Base-by-base conservation (phyloP, 2,113 vertebrate genomes). In the Phaetusa simplex region DNA sequence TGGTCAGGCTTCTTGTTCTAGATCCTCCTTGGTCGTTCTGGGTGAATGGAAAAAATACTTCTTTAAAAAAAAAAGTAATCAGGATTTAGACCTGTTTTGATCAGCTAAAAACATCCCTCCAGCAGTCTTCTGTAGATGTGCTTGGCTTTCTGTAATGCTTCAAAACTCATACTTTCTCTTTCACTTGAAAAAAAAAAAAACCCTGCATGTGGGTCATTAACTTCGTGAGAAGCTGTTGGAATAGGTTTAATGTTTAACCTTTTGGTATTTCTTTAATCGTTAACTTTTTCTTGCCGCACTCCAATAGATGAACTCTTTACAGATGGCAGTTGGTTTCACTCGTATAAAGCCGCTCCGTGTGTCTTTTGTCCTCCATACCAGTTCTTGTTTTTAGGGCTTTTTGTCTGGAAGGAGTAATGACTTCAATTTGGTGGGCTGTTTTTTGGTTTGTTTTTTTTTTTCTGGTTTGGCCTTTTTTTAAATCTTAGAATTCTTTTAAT, bases 171-270 rank as follows among this genome's bases (percentile, higher is more conserved):
- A 5, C 24, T 70, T 86, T 80, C 42, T 80, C 49, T 94, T 95
- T 83, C 34, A 15, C 61, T 85, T 56, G 62, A 27, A 56, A 86
- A 71, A 40, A 62, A 88, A 58, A 86, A 71, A 40, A 62, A 88
- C 52, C 2, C 23, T 3, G 29, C 12, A 13, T 13, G 15, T 43
- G 92, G 45, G 71, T 72, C 17, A 30, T 72, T 76, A 86, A 61
- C 32, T 82, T 73, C 13, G 69, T 0, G 24, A 40, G 88, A 40
- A 80, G 20, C 45, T 4, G 4, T 89, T 86, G 74, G 43, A 42
- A 36, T 67, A 50, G 64, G 85, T 71, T 97, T 96, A 95, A 97
- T 82, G 42, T 85, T 97, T 95, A 96, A 96, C 96, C 27, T 78
- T 34, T 36, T 78, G 45, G 86, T 69, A 22, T 86, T 66, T 45